Evolutionary conservation across 2,113 vertebrate species (phyloP).

Genomic region (Edolisoma coerulescens): DNA sequence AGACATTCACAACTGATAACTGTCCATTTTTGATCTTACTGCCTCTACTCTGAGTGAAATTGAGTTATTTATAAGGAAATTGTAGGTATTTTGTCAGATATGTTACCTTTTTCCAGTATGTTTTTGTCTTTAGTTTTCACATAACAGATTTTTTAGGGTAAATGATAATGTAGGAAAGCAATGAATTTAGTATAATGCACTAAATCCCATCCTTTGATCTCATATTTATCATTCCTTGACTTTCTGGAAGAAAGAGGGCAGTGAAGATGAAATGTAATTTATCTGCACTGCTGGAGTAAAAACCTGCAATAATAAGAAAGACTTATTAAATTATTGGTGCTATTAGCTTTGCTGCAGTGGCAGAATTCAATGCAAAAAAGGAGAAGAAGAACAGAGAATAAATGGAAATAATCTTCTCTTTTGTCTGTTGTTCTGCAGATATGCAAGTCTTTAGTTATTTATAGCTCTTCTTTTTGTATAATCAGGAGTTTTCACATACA

Average conservation of each 20-base stretch:
- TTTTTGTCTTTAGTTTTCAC: background rate
- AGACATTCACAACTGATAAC: background rate
- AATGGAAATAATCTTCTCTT: background rate
- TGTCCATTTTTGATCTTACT: background rate
- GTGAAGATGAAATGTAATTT: background rate
- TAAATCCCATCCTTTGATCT: slow-evolving; percentile 24
- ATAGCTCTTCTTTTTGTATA: background rate
- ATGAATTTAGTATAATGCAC: background rate
- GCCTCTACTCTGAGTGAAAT: background rate
- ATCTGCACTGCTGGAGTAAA: slow-evolving; percentile 7
- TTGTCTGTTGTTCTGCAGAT: background rate
- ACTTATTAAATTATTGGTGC: background rate
- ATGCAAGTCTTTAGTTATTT: background rate
- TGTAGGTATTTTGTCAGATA: background rate
- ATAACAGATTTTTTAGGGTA: background rate
- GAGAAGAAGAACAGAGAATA: background rate
- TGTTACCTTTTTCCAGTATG: background rate
- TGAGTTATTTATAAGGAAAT: background rate
- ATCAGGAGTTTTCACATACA: background rate
- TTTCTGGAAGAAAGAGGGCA: background rate
- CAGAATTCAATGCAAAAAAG: background rate
- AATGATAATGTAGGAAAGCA: background rate
- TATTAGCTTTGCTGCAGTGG: background rate
- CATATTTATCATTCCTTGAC: background rate
- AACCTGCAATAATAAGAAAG: slow-evolving; percentile 8